Evolutionary conservation across 2,888 invertebrate genomes (phyloP), one percentile per base, ranked within the genome.

Genomic region (Congeria kusceri): DNA sequence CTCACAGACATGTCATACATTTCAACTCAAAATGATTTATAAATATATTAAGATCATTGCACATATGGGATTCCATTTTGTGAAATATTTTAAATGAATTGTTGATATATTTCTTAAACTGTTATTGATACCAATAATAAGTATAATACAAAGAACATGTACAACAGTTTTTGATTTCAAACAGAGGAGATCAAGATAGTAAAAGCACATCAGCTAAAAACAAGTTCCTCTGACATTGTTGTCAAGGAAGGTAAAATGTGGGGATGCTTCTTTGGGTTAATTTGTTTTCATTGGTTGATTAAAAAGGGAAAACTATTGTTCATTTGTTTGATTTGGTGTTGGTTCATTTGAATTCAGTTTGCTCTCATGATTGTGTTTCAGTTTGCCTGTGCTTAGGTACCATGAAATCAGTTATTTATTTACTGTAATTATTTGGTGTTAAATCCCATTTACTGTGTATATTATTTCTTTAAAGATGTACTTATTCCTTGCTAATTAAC

Each of bases 201-300:
- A 28, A 28, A 39, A 27, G 49, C 44, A 15, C 39, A 49, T 29
- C 27, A 61, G 32, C n/a, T 59, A n/a, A 61, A 53, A 39, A n/a
- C 28, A 25, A 25, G 62, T 2, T 23, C 44, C 13, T 53, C 53
- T 39, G 53, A 25, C 5, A 32, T 62, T 7, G 23, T 28, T 53
- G 49, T 70, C 18, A 53, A 5, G 20, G 62, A 39, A 70, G 69
- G 69, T 70, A 70, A 70, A 47, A 53, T 62, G 69, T 25, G 69
- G 69, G 69, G 15, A 49, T 9, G 25, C 20, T 29, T 46, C 11
- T 39, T 39, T 39, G 39, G 39, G 15, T 11, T 13, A 39, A 11
- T 39, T 39, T 39, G 1, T 15, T 3, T 39, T 39, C 39, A 39
- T 39, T 39, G 39, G 3, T 11, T 39, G 9, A 39, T 39, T 5